phyloP scores from a whole-genome alignment of 2,113 vertebrate species.

The Sebastes schlegelii region DNA sequence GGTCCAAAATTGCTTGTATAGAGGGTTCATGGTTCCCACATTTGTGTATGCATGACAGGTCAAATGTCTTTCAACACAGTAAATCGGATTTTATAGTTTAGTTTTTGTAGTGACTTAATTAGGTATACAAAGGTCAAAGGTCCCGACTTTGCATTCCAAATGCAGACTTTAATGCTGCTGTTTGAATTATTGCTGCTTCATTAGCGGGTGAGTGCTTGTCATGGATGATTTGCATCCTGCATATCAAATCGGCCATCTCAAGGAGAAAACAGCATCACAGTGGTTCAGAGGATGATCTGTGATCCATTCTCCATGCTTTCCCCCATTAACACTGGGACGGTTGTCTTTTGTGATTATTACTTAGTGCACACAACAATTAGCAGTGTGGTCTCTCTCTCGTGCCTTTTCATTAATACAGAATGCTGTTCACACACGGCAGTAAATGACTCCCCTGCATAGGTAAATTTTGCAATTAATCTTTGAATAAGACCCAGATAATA shows the following conservation, averaged over 20 bases:
- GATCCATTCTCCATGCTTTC: slow-evolving; percentile 52
- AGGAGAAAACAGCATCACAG: slow-evolving; percentile 44
- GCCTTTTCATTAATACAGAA: slow-evolving; percentile 53
- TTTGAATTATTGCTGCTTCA: slow-evolving; percentile 62
- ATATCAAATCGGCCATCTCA: slow-evolving; percentile 58
- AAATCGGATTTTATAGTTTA: slow-evolving; percentile 38
- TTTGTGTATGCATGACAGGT: slow-evolving; percentile 45
- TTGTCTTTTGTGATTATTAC: slow-evolving; percentile 59
- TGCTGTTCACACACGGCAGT: slow-evolving; percentile 29
- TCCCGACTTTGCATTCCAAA: slow-evolving; percentile 48
- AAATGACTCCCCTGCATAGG: slow-evolving; percentile 22
- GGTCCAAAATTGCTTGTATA: slow-evolving; percentile 26
- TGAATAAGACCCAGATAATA: slow-evolving; percentile 18
- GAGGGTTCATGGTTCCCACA: slow-evolving; percentile 6
- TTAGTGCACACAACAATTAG: slow-evolving; percentile 52
- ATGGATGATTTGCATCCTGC: slow-evolving; percentile 57
- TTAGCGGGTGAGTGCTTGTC: slow-evolving; percentile 55
- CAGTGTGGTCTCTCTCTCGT: slow-evolving; percentile 37
- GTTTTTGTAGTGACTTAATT: slow-evolving; percentile 51
- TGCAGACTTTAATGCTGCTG: slow-evolving; percentile 43
- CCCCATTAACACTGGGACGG: slow-evolving; percentile 45
- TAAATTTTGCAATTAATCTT: slow-evolving; percentile 49
- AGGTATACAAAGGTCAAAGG: slow-evolving; percentile 61
- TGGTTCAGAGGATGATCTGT: slow-evolving; percentile 27
- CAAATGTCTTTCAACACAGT: slow-evolving; percentile 39